Conservation (phyloP, 2,113 vertebrate species). For the Halcyon senegalensis region DNA sequence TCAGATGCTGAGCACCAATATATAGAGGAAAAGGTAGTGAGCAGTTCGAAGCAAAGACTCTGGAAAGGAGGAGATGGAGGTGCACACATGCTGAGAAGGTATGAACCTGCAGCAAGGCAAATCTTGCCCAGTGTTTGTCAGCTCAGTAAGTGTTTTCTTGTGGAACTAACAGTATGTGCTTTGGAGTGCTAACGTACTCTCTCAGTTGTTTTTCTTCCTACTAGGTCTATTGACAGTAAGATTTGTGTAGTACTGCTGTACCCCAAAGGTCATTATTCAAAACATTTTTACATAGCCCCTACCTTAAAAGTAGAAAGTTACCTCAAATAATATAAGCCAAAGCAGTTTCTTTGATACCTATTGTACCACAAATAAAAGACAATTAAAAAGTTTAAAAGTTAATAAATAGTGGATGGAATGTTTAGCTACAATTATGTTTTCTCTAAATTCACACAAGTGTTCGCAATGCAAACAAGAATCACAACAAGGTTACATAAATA, state of each 20-base stretch:
- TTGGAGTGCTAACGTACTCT: neutral
- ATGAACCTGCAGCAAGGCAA: neutral
- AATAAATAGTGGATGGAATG: neutral
- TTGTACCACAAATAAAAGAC: neutral
- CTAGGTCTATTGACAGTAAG: neutral
- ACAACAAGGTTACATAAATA: neutral
- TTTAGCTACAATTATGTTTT: neutral
- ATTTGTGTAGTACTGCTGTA: neutral
- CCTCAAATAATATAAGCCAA: neutral
- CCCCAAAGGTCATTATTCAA: neutral
- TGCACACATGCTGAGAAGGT: neutral
- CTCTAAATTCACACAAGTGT: neutral
- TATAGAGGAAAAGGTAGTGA: neutral
- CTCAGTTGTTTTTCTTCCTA: slow-evolving; percentile 13
- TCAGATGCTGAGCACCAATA: neutral
- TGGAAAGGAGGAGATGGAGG: neutral
- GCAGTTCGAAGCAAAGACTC: neutral
- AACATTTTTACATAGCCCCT: neutral
- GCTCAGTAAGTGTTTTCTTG: neutral
- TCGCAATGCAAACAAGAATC: slow-evolving; percentile 6
- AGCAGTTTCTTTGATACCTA: neutral
- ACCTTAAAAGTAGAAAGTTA: neutral
- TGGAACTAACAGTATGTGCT: neutral
- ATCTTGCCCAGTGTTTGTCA: neutral
- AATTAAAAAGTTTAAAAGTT: neutral